These are phyloP conservation scores for Drosophila sp. DNA, from an alignment of 1,140 invertebrate species.

Conservation along the genomic window DNA sequence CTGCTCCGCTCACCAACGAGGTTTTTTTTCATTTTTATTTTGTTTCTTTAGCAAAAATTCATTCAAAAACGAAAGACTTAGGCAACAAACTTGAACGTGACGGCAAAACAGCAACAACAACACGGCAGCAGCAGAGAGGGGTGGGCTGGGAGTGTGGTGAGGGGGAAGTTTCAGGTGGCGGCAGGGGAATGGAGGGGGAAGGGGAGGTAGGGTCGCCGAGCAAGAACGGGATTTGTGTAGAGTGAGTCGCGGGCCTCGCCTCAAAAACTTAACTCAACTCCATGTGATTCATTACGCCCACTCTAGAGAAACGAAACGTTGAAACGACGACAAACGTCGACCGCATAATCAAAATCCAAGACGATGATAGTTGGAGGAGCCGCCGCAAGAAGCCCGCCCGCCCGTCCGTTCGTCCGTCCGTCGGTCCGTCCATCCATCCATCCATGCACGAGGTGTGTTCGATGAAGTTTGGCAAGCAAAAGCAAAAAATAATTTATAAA, in stretches of 20 bases:
- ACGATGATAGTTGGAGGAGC: constrained; percentile 18
- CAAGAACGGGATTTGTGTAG: constrained; percentile 34
- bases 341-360: constrained; percentile 57
- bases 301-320: constrained; percentile 19
- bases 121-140: no score
- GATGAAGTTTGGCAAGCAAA: background rate
- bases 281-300: constrained; percentile 73
- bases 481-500: background rate
- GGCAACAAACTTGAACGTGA: constrained; percentile 69
- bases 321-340: constrained; percentile 22
- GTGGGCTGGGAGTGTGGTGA: background rate
- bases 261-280: constrained; percentile 29
- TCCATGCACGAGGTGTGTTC: constrained; percentile 7
- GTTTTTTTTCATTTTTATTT: background rate
- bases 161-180: background rate
- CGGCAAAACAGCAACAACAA: constrained; percentile 16
- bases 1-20: constrained; percentile 8
- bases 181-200: no score
- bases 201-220: background rate
- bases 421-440: background rate
- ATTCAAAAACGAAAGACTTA: constrained; percentile 79
- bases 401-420: background rate
- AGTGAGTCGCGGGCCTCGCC: constrained; percentile 34
- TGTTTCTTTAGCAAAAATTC: constrained; percentile 65
- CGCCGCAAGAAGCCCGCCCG: background rate